Percentiles rank a stretch among this genome's conserved stretches.
Conservation (phyloP, 2,113 vertebrate genomes). For the Tympanuchus pallidicinctus region DNA sequence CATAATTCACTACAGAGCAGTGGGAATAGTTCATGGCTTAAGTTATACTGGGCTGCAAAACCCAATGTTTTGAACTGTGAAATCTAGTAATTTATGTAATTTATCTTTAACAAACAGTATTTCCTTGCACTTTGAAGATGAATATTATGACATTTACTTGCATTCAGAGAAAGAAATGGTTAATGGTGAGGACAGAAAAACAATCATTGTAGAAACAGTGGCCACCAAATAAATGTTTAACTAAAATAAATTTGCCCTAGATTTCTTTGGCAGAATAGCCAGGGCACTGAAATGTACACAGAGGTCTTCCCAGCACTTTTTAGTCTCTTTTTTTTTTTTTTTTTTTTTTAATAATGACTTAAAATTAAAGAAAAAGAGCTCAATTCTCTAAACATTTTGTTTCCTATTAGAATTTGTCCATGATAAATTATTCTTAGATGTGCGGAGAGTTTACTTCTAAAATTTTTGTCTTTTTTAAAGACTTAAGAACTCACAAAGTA, state of each 20-base stretch:
- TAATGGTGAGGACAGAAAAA: slow-evolving; percentile 36
- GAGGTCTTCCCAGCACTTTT: slow-evolving; percentile 38
- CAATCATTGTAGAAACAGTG: slow-evolving; percentile 47
- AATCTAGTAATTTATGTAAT: not conserved
- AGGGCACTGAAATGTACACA: slow-evolving; percentile 57
- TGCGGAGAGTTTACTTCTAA: not conserved
- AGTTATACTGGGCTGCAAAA: not conserved
- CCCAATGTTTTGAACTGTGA: not conserved
- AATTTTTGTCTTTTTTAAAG: not conserved
- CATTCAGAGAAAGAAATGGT: slow-evolving; percentile 52
- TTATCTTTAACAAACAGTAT: not conserved
- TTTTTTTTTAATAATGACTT: not conserved
- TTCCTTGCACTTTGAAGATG: not conserved
- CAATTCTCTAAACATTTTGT: not conserved
- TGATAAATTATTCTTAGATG: not conserved
- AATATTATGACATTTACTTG: not conserved
- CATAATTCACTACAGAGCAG: not conserved
- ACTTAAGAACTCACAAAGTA: not conserved
- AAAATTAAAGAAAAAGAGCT: not conserved
- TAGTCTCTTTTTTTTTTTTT: not conserved
- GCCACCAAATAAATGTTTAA: slow-evolving; percentile 60
- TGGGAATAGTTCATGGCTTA: not conserved
- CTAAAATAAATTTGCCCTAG: slow-evolving; percentile 73
- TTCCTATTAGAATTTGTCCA: not conserved
- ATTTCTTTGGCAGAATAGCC: slow-evolving; percentile 59